Evolutionary conservation across 2,888 invertebrate species (phyloP), one percentile per base, ranked within the genome.

Genomic region (Mechanitis messenoides): DNA sequence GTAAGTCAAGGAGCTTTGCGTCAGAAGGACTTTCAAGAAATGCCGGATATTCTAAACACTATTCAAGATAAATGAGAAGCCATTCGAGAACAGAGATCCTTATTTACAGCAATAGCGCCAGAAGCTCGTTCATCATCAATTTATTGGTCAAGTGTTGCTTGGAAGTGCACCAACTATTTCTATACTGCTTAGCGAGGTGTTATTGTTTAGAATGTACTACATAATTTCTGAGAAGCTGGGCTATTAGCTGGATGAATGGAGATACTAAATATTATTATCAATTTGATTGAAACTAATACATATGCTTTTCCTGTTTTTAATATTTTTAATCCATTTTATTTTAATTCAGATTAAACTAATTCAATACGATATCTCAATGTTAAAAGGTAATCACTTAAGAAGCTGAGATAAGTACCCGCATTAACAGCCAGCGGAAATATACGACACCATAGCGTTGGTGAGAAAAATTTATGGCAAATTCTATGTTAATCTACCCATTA

Each of bases 141-240:
- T 59, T 59, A 63, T 55, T 58, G 53, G 58, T 59, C 62, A 65
- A 63, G 61, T 56, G 55, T 58, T 59, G 59, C 59, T 63, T 65
- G 63, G 63, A 65, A 61, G 54, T 61, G 61, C 53, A 61, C 65
- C 61, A 66, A 66, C 60, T 63, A 59, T 66, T 59, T 57, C 45
- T 50, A 58, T 58, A 47, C 59, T 53, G 56, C 46, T 59, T 63
- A 58, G 53, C 53, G 45, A 55, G 35, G 55, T 58, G 53, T 61
- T 62, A 58, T 60, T 58, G 57, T 53, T 56, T 50, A 58, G 53
- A 47, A 57, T 53, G 47, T 28, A 45, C 20, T 56, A 33, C 38
- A 56, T 46, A 53, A 42, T 33, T 55, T 56, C 42, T 28, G 55
- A 53, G 45, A 47, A 53, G 33, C 53, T 45, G 28, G 45, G 33